Evolutionary conservation across 2,113 vertebrate genomes (phyloP).

Genomic region (Lycaon pictus): DNA sequence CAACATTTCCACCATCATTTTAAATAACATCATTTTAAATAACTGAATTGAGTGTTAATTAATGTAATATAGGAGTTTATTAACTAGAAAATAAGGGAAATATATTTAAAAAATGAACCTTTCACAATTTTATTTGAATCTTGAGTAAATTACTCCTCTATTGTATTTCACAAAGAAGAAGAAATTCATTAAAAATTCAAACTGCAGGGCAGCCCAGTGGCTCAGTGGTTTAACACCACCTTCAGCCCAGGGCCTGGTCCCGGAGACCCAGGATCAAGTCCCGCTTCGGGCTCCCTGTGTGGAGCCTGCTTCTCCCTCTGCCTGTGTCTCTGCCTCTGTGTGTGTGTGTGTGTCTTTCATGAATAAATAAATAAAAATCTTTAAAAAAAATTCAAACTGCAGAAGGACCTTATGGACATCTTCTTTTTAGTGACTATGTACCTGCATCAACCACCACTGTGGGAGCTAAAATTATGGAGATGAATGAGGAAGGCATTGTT

Average conservation of each 20-base stretch:
- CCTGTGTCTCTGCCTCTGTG: no score
- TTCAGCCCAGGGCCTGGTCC: no score
- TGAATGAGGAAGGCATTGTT: background rate
- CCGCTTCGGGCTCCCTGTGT: no score
- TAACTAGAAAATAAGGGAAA: constrained; percentile 40
- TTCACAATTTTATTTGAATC: constrained; percentile 37
- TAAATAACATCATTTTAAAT: background rate
- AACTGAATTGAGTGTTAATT: background rate
- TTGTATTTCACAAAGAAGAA: background rate
- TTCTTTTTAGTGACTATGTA: constrained; percentile 28
- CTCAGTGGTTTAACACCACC: no score
- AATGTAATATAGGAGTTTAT: background rate
- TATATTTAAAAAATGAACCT: constrained; percentile 26
- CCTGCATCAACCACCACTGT: background rate
- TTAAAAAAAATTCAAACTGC: constrained; percentile 9
- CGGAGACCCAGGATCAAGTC: no score
- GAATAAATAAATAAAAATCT: no score
- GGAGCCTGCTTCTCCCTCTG: no score
- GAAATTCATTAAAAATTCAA: constrained; percentile 41
- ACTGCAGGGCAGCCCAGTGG: background rate
- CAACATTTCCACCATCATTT: background rate
- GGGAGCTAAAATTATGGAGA: background rate
- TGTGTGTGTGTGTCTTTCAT: no score
- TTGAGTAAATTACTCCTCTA: constrained; percentile 47
- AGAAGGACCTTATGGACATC: background rate